Percentiles rank a stretch among this genome's conserved stretches.
Evolutionary conservation across 2,797 vertebrate genomes (phyloP).

Genomic region (Merluccius polli): DNA sequence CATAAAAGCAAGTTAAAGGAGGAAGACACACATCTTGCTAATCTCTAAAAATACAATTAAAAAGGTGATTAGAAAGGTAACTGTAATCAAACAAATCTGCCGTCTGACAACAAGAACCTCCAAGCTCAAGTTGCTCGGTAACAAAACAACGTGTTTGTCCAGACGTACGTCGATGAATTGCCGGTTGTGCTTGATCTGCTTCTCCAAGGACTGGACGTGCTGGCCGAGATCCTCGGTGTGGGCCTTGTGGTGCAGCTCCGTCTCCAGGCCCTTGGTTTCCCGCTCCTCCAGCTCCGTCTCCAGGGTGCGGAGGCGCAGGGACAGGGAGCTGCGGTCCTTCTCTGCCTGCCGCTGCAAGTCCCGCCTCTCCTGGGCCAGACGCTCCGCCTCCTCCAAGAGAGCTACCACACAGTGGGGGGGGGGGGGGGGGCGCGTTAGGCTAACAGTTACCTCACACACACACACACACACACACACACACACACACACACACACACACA

Average conservation of each 20-base stretch:
- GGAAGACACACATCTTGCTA: not conserved
- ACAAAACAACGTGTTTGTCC: not conserved
- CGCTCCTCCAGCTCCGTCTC: conserved; percentile 91
- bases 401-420: conserved; percentile 58
- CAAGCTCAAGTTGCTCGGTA: not conserved
- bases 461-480: not conserved
- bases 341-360: conserved; percentile 89
- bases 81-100: too few relatives aligned
- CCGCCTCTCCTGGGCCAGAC: conserved; percentile 78
- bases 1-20: not conserved
- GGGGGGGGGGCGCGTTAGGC: not conserved
- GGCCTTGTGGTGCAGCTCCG: conserved; percentile 70
- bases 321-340: conserved; percentile 80
- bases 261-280: conserved; percentile 72
- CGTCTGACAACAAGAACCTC: not conserved
- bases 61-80: not conserved
- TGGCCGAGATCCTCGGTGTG: conserved; percentile 81
- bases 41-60: not conserved
- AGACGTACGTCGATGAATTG: conserved; percentile 91
- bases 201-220: conserved; percentile 86
- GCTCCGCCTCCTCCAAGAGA: conserved; percentile 81
- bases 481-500: too few relatives aligned
- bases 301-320: conserved; percentile 76
- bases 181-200: conserved; percentile 87
- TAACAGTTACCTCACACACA: not conserved